These are phyloP conservation scores for Chunga burmeisteri DNA, from an alignment of 2,113 vertebrate species.

Conservation along the genomic window DNA sequence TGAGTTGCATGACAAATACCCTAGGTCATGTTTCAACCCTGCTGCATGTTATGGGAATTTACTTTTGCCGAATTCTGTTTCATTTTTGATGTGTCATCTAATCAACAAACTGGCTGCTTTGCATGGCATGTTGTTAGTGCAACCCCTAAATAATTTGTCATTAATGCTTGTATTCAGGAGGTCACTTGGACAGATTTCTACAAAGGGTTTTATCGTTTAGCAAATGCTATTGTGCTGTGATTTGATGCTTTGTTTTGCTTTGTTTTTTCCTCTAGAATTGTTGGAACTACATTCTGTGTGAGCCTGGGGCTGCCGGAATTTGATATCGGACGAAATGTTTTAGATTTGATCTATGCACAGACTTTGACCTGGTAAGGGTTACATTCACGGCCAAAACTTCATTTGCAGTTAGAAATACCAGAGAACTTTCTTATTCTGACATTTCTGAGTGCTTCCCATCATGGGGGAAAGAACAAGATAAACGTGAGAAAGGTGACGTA, in stretches of 20 bases:
- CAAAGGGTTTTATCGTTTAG: neutral
- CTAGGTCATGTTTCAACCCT: neutral
- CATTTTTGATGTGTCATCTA: neutral
- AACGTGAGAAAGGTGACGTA: neutral
- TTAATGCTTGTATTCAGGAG: neutral
- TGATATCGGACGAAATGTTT: slow-evolving; percentile 90
- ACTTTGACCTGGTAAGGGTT: slow-evolving; percentile 88
- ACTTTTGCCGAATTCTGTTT: neutral
- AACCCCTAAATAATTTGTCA: neutral
- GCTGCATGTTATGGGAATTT: neutral
- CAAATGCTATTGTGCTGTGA: neutral
- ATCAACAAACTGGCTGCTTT: neutral
- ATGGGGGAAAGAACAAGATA: neutral
- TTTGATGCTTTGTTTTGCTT: neutral
- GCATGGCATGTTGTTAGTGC: neutral
- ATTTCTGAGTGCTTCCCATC: neutral
- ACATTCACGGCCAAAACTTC: neutral
- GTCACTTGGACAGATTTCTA: neutral
- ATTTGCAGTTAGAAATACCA: neutral
- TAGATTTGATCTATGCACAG: slow-evolving; percentile 93
- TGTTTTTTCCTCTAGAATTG: slow-evolving; percentile 67
- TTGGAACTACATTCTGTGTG: slow-evolving; percentile 76
- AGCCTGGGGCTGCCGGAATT: slow-evolving; percentile 87
- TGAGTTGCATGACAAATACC: neutral
- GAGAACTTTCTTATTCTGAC: neutral